These are phyloP conservation scores for Paralvinella palmiformis DNA, from an alignment of 1,140 invertebrate species.

Conservation along the genomic window DNA sequence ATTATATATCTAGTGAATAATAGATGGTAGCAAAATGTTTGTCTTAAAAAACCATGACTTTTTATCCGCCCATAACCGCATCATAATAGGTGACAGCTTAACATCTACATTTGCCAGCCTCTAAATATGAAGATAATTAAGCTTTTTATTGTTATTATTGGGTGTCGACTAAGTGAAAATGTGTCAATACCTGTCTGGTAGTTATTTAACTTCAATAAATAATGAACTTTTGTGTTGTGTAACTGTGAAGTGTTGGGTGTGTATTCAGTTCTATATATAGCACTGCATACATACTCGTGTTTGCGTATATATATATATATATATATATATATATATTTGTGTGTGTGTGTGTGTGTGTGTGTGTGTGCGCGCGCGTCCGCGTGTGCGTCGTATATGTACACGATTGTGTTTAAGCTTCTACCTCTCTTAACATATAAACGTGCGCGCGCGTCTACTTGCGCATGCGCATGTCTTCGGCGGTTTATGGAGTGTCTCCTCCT, in stretches of 20 bases:
- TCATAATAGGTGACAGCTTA: no score
- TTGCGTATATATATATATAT: slow-evolving; percentile 14
- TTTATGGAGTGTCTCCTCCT: no score
- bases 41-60: no score
- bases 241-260: not conserved
- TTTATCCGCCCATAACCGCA: no score
- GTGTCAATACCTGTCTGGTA: not conserved
- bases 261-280: not conserved
- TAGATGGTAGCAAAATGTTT: no score
- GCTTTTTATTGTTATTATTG: no score
- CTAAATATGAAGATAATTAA: no score
- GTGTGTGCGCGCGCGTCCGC: slow-evolving; percentile 11
- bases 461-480: no score
- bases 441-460: slow-evolving; percentile 1
- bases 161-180: no score
- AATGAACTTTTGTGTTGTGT: not conserved
- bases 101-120: no score
- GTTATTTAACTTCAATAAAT: not conserved
- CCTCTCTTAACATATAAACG: slow-evolving; percentile 14
- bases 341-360: slow-evolving; percentile 12
- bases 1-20: no score
- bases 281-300: slow-evolving; percentile 2
- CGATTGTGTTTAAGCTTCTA: not conserved
- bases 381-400: not conserved
- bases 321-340: slow-evolving; percentile 13